Base-by-base conservation (phyloP, 2,888 invertebrate genomes). In the Scrobipalpa costella region DNA sequence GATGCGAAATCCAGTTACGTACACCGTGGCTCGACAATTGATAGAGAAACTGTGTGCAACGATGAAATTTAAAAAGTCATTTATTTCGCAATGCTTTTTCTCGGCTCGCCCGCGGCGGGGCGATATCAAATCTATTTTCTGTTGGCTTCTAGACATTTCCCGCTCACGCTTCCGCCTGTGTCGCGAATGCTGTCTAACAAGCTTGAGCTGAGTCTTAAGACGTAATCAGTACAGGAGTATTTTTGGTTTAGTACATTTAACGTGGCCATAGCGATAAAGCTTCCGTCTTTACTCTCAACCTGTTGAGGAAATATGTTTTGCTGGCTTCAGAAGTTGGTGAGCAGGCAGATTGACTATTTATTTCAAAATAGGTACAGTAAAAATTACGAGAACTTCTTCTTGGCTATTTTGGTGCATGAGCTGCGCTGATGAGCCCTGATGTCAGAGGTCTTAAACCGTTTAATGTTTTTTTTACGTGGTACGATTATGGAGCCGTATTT, bases 21-120 rank as follows among this genome's bases (percentile, higher is more conserved):
- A 79, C 75, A 82, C 82, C 87, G 86, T 86, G 86, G 84, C 88
- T 85, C 87, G 86, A 88, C 90, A 88, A 88, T 90, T 91, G 91
- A 90, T 90, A 90, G 88, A 90, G 91, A 86, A 90, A 90, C 90
- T 89, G 91, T 90, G 90, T 88, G 88, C 91, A 90, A 88, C 89
- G 91, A 90, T 90, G 86, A 90, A 91, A 90, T 91, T 91, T 91
- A 89, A 91, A 91, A 91, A 91, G 90, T 91, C 90, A 91, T 91
- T 91, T 91, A 90, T 90, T 88, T 91, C 85, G 84, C 88, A 91
- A 90, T 91, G 85, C 90, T 89, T 90, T 90, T 89, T 89, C 90
- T 89, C 89, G 85, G 83, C 79, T 78, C 83, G 89, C 90, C 85
- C 86, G 87, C 79, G 89, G 90, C 86, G 72, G 74, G 80, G 80